phyloP scores from a whole-genome alignment of 2,888 invertebrate genomes.

The Bhutanitis thaidina region DNA sequence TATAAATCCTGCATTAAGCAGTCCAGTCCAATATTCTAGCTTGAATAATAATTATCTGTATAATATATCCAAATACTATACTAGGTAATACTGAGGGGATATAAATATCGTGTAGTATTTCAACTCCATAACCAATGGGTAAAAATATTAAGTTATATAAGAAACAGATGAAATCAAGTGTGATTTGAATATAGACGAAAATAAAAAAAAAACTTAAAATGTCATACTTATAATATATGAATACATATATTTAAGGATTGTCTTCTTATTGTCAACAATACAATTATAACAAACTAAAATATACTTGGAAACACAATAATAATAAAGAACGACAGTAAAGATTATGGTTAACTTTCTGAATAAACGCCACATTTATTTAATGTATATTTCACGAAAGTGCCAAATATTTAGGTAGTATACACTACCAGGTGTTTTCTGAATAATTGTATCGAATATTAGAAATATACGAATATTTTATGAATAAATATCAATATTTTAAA shows the following conservation, averaged over 20 bases:
- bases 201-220: conserved; percentile 6
- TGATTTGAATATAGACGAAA: conserved; percentile 1
- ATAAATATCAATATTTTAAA: neutral
- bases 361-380: neutral
- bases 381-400: no score
- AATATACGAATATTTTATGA: no score
- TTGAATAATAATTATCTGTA: conserved; percentile 6
- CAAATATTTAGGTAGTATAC: no score
- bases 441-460: no score
- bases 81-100: conserved; percentile 20
- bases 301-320: neutral
- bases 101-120: conserved; percentile 2
- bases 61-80: conserved; percentile 7
- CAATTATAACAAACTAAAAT: conserved; percentile 1
- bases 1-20: neutral
- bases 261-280: conserved; percentile 18
- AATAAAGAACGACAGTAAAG: neutral
- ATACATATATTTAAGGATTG: conserved; percentile 1
- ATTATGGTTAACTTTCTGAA: no score
- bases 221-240: neutral
- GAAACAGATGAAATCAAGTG: neutral
- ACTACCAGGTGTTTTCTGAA: no score
- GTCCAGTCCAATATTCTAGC: neutral
- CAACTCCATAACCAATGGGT: neutral
- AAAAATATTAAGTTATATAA: neutral